Base-by-base conservation (phyloP, 1,140 invertebrate genomes). In the Linepithema humile region DNA sequence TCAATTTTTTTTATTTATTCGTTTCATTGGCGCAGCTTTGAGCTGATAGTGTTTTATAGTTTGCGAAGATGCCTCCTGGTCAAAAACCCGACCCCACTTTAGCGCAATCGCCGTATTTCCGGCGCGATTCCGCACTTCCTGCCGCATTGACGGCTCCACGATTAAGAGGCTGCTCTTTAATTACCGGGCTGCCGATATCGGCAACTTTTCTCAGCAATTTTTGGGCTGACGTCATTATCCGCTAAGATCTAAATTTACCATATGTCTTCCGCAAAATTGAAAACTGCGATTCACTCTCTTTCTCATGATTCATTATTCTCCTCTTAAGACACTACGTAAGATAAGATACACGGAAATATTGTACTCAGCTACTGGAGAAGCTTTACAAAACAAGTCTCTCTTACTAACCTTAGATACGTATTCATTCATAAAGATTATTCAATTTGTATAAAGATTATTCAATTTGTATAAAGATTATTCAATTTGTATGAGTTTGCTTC, bases 81-180 rank as follows among this genome's bases (percentile, higher is more conserved):
- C 35, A 69, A 80, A 77, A 77, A 65, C 32, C 43, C 74, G 59
- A 29, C 20, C 59, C 50, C 23, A 59, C 43, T 74, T 80, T 26
- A 32, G 48, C 35, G n/a, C 74, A 77, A 74, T 70, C 84, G 83
- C 73, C 85, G 80, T 70, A 72, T 73, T 89, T 86, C 85, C 88
- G 80, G 64, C 48, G 60, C 15, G 60, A 85, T 78, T 43, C 17
- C 57, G 62, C 60, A 38, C 82, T 90, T 90, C 88, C 82, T 88
- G 86, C 6, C 48, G 3, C 48, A 74, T 67, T 35, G 65, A 83
- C 74, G 50, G 72, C 32, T 38, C 17, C 74, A 69, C 40, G 78
- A 88, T 57, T 20, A 53, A 55, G 48, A 48, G 43, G 23, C 60
- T 35, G 62, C 35, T 69, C 38, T 80, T 69, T 55, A 55, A 82